A percentile compares a stretch with the other conserved stretches of the same genome.
Evolutionary conservation across 1,140 invertebrate genomes (phyloP).

Genomic region (Brachionus rotundiformis): DNA sequence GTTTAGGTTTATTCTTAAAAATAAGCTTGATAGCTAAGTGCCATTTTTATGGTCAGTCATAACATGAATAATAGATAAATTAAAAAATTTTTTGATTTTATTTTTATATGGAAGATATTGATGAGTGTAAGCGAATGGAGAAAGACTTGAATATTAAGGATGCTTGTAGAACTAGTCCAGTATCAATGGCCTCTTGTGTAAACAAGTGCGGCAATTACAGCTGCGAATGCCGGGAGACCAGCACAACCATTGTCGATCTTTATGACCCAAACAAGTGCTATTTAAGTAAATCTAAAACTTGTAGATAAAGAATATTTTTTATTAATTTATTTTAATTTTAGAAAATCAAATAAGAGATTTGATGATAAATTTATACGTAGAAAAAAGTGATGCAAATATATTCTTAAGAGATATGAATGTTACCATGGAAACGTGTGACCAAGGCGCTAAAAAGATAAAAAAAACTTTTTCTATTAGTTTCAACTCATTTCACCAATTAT

Average conservation of each 20-base stretch:
- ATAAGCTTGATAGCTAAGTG: too few relatives aligned
- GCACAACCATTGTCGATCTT: neutral
- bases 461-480: neutral
- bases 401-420: conserved; percentile 6
- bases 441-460: neutral
- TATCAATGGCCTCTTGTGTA: conserved; percentile 24
- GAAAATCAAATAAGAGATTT: conserved; percentile 31
- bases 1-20: neutral
- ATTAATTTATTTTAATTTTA: neutral
- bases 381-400: conserved; percentile 2
- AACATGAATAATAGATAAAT: too few relatives aligned
- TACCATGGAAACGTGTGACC: neutral
- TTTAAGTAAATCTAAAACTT: neutral
- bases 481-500: neutral
- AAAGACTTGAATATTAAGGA: conserved; percentile 26
- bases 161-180: neutral
- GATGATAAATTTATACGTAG: neutral
- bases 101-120: neutral
- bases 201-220: conserved; percentile 24
- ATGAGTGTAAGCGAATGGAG: conserved; percentile 38
- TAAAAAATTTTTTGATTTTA: too few relatives aligned
- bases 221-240: conserved; percentile 21
- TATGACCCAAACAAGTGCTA: conserved; percentile 18
- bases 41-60: too few relatives aligned
- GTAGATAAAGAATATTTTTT: neutral